A percentile compares a stretch with the other conserved stretches of the same genome.
Evolutionary conservation across 2,113 vertebrate species (phyloP).

Genomic region (Piprites chloris): DNA sequence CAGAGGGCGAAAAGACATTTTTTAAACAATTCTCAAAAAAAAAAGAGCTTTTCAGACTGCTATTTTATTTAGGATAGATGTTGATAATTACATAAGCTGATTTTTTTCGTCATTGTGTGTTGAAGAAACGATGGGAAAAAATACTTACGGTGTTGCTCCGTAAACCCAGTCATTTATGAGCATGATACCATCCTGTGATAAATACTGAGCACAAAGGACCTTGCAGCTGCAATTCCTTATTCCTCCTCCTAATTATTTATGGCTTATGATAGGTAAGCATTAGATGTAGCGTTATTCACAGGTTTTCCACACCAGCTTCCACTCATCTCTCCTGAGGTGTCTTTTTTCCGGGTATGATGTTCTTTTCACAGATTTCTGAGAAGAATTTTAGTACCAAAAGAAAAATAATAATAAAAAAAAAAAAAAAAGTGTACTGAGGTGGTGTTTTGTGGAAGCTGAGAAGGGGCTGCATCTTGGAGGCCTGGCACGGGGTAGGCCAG

Average conservation of each 20-base stretch:
- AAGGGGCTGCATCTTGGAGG: not conserved
- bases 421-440: not conserved
- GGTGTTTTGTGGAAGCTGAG: not conserved
- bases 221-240: conserved; percentile 56
- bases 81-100: not conserved
- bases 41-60: not conserved
- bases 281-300: conserved; percentile 1
- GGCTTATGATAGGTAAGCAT: conserved; percentile 55
- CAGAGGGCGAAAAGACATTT: not conserved
- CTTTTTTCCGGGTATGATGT: not conserved
- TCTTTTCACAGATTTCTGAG: not conserved
- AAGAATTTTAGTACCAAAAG: not conserved
- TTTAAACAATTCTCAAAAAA: not conserved
- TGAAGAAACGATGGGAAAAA: not conserved
- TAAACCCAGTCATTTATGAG: conserved; percentile 47
- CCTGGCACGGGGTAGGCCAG: not conserved
- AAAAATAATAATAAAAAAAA: not conserved
- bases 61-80: not conserved
- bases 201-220: conserved; percentile 52
- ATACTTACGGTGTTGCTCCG: not conserved
- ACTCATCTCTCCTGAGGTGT: not conserved
- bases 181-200: conserved; percentile 52
- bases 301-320: conserved; percentile 41
- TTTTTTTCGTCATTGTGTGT: not conserved
- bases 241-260: conserved; percentile 57